Base-by-base conservation (phyloP, 2,888 invertebrate genomes). In the Philonicus albiceps region DNA sequence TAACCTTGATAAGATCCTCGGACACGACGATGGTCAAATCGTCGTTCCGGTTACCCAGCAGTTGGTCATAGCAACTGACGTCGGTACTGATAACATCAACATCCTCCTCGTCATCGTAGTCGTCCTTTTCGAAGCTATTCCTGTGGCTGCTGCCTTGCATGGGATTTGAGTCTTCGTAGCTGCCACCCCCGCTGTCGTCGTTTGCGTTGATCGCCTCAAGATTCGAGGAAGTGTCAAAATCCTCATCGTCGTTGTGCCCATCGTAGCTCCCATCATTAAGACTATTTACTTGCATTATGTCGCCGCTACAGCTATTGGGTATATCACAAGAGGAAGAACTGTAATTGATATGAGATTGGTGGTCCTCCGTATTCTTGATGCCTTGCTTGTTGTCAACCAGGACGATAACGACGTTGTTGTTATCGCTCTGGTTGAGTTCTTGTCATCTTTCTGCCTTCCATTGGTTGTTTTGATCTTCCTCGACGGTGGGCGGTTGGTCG, bases 31-130 rank as follows among this genome's bases (percentile, higher is more conserved):
- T 53, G 53, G 83, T 83, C 30, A 91, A 90, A 88, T 91, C 91
- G 88, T 91, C 92, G 55, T 91, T 86, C 37, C 72, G 78, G 75
- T 86, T 78, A 78, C 76, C 80, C 34, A 88, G 89, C 30, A 92
- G 88, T 86, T 92, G 92, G 88, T 92, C 92, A 86, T 92, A 92
- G 30, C 85, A 86, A 88, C 92, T 92, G 83, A 91, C 92, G 90
- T 92, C 92, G 30, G 92, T 92, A 89, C 92, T 92, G 8, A 92
- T 92, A 16, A 92, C 92, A 89, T 92, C 92, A 86, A 91, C 91
- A 85, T 92, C 92, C 13, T 87, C 87, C 53, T 86, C 86, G 86
- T 92, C 91, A 81, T 92, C 92, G 86, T 92, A 92, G 81, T 92
- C 92, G 72, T 92, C 92, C 88, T 92, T 92, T 87, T 92, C 92